Evolutionary conservation across 2,797 vertebrate species (phyloP).

Genomic region (Geotrypetes seraphini): DNA sequence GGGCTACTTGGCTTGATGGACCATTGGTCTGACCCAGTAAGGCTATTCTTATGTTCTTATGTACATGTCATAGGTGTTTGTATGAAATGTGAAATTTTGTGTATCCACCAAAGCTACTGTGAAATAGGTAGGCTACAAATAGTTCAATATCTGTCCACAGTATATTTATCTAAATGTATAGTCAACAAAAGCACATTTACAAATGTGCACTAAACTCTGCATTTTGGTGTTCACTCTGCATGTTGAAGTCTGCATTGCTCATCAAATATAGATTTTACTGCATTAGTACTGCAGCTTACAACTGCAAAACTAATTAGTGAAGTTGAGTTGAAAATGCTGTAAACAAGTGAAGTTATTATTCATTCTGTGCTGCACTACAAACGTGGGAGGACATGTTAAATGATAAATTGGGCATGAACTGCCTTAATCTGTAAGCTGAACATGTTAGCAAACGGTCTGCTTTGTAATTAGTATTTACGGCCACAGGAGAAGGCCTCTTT

Average conservation of each 20-base stretch:
- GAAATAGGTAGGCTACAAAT: no score
- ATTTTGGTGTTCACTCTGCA: no score
- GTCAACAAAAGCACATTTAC: no score
- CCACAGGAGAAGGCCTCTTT: constrained; percentile 58
- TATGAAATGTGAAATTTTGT: no score
- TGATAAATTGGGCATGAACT: constrained; percentile 62
- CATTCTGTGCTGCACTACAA: constrained; percentile 41
- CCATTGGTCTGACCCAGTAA: no score
- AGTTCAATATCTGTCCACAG: no score
- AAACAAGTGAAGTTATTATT: constrained; percentile 58
- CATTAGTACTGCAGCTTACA: constrained; percentile 1
- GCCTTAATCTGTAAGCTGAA: constrained; percentile 61
- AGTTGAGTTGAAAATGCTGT: constrained; percentile 51
- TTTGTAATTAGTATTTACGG: constrained; percentile 67
- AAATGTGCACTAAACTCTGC: no score
- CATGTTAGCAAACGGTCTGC: constrained; percentile 52
- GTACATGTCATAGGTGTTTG: no score
- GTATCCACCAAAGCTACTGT: no score
- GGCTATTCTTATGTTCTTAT: no score
- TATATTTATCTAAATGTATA: no score
- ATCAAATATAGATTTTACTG: neutral
- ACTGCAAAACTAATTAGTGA: constrained; percentile 53
- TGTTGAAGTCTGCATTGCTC: neutral
- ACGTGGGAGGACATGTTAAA: constrained; percentile 55
- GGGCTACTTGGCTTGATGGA: no score